Percentiles rank a stretch among this genome's conserved stretches.
Evolutionary conservation across 2,113 vertebrate genomes (phyloP).

Genomic region (Recurvirostra avosetta): DNA sequence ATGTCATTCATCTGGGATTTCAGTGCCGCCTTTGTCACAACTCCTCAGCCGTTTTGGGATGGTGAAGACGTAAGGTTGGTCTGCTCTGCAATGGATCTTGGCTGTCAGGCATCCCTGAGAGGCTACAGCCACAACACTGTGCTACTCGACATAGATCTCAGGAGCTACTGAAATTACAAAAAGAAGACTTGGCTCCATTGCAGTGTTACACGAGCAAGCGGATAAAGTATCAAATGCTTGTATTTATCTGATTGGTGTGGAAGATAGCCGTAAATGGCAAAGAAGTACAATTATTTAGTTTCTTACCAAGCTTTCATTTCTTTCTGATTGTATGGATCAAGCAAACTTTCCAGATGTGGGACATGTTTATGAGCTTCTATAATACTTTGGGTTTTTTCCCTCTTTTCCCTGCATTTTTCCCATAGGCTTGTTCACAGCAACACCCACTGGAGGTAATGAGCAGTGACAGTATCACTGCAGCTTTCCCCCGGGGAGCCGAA

Average conservation of each 20-base stretch:
- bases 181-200: background rate
- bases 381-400: background rate
- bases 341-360: background rate
- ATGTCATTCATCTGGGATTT: background rate
- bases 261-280: background rate
- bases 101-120: background rate
- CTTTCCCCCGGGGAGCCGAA: background rate
- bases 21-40: background rate
- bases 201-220: background rate
- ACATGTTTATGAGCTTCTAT: background rate
- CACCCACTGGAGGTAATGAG: constrained; percentile 56
- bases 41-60: background rate
- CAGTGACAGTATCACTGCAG: constrained; percentile 21
- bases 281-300: background rate
- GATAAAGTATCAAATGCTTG: background rate
- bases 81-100: rapidly evolving
- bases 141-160: background rate
- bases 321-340: background rate
- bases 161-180: background rate
- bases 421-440: constrained; percentile 53
- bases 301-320: background rate
- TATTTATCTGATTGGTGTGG: background rate
- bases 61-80: background rate
- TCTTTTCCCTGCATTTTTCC: background rate
- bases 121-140: background rate